Evolutionary conservation across 2,888 invertebrate genomes (phyloP), one percentile per base, ranked within the genome.

Genomic region (Slavum lentiscoides): DNA sequence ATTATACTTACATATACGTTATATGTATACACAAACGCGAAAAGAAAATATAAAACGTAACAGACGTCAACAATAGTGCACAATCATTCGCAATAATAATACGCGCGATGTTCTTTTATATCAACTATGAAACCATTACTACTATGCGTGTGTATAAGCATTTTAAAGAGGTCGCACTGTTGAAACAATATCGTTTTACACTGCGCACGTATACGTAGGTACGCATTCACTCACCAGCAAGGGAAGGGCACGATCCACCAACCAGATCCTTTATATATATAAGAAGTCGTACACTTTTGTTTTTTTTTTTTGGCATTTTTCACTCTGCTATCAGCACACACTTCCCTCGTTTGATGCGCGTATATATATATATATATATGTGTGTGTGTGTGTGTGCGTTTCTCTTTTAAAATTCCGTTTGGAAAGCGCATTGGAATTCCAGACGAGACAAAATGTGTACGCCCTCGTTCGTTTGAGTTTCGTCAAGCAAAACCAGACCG

Each of bases 171-270:
- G 43, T n/a, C 1, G 49, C 49, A 15, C 55, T 21, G 62, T 62
- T 62, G 59, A 37, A 77, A 62, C 49, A 70, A 77, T 77, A 77
- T 70, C 13, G 21, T 77, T 70, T 77, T 76, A 69, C 21, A 69
- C 30, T 11, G 11, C 49, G 1, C 49, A 13, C 3, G 11, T 49
- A 49, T 49, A 49, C 11, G 11, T 49, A 23, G 15, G 30, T 30
- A 30, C 30, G 30, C 30, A 23, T 9, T 69, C 30, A 0, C 53
- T 17, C n/a, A n/a, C n/a, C n/a, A n/a, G n/a, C n/a, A n/a, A n/a
- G n/a, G n/a, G n/a, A n/a, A n/a, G n/a, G n/a, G n/a, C n/a, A n/a
- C n/a, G n/a, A n/a, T n/a, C n/a, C n/a, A 2, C 55, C 39, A 66
- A 66, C 55, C 53, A 55, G 17, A 37, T 39, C 21, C 19, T 55